These are phyloP conservation scores for Apamea crenata DNA, from an alignment of 2,888 invertebrate species.

Conservation along the genomic window DNA sequence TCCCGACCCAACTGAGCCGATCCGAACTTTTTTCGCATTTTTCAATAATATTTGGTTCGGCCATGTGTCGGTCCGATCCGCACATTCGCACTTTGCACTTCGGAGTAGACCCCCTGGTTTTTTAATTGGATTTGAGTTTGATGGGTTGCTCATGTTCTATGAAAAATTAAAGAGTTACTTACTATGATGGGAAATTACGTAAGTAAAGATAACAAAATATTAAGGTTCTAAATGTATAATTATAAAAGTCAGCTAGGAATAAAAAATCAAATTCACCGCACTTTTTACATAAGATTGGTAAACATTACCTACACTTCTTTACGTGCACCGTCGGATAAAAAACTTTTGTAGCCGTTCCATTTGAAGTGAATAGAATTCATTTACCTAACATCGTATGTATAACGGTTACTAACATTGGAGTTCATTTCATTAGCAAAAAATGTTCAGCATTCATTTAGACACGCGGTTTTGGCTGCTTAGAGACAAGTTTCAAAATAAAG, in stretches of 20 bases:
- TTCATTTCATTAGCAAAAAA: conserved; percentile 43
- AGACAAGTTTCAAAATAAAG: background rate
- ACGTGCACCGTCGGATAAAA: conserved; percentile 20
- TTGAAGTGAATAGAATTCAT: conserved; percentile 56
- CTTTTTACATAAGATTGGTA: conserved; percentile 34
- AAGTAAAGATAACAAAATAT: background rate
- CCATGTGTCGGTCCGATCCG: too few species aligned
- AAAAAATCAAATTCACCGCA: background rate
- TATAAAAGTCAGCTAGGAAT: background rate
- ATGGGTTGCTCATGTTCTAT: background rate
- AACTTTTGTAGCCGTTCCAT: conserved; percentile 42
- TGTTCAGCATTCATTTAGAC: conserved; percentile 8
- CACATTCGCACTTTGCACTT: too few species aligned
- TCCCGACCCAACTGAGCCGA: too few species aligned
- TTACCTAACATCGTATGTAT: conserved; percentile 63
- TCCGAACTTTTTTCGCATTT: too few species aligned
- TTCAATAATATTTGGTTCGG: too few species aligned
- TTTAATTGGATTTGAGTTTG: background rate
- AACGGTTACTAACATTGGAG: conserved; percentile 63
- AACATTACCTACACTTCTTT: conserved; percentile 35
- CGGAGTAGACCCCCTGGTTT: too few species aligned
- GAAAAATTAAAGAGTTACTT: background rate
- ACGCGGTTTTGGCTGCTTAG: background rate
- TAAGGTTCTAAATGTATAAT: background rate
- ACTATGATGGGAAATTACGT: background rate